phyloP scores from a whole-genome alignment of 2,888 invertebrate species.

The Tanytarsus gracilentus region DNA sequence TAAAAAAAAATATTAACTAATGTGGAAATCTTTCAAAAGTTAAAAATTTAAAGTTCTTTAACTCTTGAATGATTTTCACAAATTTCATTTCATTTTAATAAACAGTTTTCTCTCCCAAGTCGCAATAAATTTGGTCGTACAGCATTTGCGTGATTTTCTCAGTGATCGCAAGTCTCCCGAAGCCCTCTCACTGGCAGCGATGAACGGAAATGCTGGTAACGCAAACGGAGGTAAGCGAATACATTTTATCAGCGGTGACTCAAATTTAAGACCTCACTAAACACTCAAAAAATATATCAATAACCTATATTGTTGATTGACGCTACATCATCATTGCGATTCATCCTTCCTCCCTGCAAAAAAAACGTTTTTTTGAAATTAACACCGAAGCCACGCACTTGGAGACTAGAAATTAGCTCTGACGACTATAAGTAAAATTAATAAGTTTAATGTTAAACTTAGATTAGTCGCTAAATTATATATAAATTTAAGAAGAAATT shows the following conservation, averaged over 20 bases:
- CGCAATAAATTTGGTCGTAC: conserved; percentile 94
- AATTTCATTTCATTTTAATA: neutral
- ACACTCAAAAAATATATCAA: too few species aligned
- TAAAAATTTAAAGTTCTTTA: too few species aligned
- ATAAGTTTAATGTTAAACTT: too few species aligned
- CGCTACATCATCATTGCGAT: neutral
- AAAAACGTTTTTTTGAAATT: neutral
- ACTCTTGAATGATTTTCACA: too few species aligned
- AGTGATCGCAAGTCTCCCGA: conserved; percentile 46
- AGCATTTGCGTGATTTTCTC: conserved; percentile 89
- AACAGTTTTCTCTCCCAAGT: conserved; percentile 52
- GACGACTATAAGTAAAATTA: too few species aligned
- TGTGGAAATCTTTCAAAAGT: too few species aligned
- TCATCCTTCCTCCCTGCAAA: conserved; percentile 4
- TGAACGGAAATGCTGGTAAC: neutral
- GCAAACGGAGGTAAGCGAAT: conserved; percentile 21
- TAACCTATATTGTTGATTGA: neutral
- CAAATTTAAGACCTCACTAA: conserved; percentile 21
- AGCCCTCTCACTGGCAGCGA: conserved; percentile 11
- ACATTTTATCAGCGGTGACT: conserved; percentile 6
- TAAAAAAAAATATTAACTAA: too few species aligned
- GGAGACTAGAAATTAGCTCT: too few species aligned
- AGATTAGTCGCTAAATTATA: too few species aligned
- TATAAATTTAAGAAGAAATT: too few species aligned
- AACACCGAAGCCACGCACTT: conserved; percentile 13